phyloP scores from a whole-genome alignment of 2,797 vertebrate species.

The Eremophila alpestris region DNA sequence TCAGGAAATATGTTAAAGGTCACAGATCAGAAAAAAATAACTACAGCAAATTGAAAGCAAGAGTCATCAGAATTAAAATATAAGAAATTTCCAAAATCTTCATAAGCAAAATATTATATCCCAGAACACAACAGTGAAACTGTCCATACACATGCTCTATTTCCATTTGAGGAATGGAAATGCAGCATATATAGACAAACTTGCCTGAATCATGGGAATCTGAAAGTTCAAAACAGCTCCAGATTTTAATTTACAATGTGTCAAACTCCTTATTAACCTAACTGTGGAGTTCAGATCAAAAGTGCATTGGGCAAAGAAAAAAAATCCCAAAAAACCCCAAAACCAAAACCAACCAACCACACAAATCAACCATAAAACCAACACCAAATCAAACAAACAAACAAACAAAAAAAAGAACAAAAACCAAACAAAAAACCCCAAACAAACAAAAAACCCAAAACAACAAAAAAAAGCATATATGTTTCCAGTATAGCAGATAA shows the following conservation, averaged over 20 bases:
- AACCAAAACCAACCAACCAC: no score
- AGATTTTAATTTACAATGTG: conserved; percentile 32
- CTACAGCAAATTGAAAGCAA: neutral
- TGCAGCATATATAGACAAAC: neutral
- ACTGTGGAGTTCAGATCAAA: neutral
- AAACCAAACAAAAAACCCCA: neutral
- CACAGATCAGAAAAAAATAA: neutral
- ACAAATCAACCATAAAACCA: no score
- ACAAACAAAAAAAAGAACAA: neutral
- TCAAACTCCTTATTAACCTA: conserved; percentile 41
- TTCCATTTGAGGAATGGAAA: neutral
- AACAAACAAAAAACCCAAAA: neutral
- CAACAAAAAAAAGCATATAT: neutral
- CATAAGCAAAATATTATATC: neutral
- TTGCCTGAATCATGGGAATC: neutral
- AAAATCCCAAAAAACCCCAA: neutral
- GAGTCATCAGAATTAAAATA: neutral
- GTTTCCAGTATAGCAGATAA: conserved; percentile 27
- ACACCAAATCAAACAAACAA: no score
- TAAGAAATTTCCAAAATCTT: neutral
- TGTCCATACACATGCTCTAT: neutral
- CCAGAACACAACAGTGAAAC: neutral
- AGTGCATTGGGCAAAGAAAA: neutral
- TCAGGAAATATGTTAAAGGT: neutral
- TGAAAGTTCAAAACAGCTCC: conserved; percentile 18